Conservation (phyloP, 53 echinoderm and acorn worm genomes). For the Luidia sarsii region DNA sequence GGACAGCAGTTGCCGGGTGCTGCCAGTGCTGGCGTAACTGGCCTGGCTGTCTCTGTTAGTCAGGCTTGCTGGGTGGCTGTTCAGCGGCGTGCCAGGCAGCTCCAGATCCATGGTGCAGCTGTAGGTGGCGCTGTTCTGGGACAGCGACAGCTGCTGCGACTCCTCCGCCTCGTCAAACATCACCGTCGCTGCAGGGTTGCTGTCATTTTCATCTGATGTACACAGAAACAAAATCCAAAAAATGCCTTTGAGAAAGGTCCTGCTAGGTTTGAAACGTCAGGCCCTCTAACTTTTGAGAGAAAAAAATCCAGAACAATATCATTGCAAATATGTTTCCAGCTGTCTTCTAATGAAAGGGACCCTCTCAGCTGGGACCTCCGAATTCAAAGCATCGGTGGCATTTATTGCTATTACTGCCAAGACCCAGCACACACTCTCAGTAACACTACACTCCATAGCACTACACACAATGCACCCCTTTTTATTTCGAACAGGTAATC, state of each 20-base stretch:
- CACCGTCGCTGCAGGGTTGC: background rate
- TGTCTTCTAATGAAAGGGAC: no score
- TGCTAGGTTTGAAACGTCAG: no score
- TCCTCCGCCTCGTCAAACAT: conserved; percentile 41
- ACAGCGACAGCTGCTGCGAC: conserved; percentile 7
- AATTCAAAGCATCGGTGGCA: no score
- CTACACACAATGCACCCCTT: no score
- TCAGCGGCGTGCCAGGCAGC: conserved; percentile 79
- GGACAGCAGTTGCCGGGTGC: conserved; percentile 61
- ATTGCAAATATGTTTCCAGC: no score
- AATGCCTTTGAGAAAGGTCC: background rate
- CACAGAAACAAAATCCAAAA: background rate
- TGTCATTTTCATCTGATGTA: conserved; percentile 8
- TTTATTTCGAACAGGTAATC: no score
- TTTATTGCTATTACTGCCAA: no score
- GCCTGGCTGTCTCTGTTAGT: conserved; percentile 42
- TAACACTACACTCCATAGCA: no score
- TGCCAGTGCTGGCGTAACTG: conserved; percentile 60
- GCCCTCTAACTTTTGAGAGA: no score
- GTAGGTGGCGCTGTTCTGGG: conserved; percentile 24
- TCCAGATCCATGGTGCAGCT: conserved; percentile 67
- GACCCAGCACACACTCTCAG: no score
- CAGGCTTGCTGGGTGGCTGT: conserved; percentile 7
- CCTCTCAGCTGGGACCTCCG: no score
- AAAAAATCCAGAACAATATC: no score